phyloP scores from a whole-genome alignment of 1,140 invertebrate genomes.

The Lepidurus arcticus region DNA sequence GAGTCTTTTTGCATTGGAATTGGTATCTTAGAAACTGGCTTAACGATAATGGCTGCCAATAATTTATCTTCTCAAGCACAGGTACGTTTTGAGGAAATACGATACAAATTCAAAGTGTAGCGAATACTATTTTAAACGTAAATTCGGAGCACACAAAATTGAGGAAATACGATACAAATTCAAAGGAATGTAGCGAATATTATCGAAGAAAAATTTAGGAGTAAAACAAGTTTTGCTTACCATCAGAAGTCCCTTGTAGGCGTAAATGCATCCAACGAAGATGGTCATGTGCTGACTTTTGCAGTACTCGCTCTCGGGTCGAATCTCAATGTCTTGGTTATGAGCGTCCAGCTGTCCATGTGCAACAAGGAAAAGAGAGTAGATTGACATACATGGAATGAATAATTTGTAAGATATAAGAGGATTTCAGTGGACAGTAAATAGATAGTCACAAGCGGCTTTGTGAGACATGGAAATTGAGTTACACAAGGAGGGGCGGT shows the following conservation, averaged over 20 bases:
- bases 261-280: conserved; percentile 90
- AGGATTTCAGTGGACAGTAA: background rate
- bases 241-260: conserved; percentile 94
- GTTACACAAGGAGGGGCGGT: background rate
- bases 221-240: conserved; percentile 52
- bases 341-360: conserved; percentile 67
- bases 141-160: too few relatives aligned
- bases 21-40: too few relatives aligned
- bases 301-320: conserved; percentile 94
- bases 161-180: too few relatives aligned
- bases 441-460: background rate
- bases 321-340: conserved; percentile 82
- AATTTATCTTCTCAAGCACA: too few relatives aligned
- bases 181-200: too few relatives aligned
- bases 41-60: too few relatives aligned
- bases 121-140: too few relatives aligned
- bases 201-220: too few relatives aligned
- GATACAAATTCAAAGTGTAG: too few relatives aligned
- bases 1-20: too few relatives aligned
- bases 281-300: conserved; percentile 90
- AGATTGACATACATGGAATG: background rate
- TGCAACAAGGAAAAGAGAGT: conserved; percentile 33
- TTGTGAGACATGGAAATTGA: background rate
- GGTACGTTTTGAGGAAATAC: too few relatives aligned
- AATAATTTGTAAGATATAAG: conserved; percentile 26